These are phyloP conservation scores for Thymelicus sylvestris DNA, from an alignment of 2,888 invertebrate species.

Conservation along the genomic window DNA sequence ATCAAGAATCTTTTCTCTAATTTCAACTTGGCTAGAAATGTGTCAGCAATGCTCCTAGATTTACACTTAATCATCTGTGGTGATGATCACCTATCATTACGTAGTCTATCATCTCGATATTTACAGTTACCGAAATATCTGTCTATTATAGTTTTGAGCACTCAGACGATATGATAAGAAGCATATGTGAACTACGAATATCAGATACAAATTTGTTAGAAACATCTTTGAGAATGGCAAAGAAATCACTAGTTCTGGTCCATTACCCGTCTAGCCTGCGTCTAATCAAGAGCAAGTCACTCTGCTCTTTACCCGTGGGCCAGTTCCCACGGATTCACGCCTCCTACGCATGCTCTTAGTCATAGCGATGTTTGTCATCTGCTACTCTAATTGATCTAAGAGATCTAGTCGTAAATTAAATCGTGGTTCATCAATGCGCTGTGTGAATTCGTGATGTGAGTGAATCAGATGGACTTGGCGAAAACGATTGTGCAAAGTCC, in stretches of 20 bases:
- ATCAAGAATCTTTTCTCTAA: too few relatives aligned
- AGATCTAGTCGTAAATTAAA: slow-evolving; percentile 79
- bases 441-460: slow-evolving; percentile 47
- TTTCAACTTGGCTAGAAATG: too few relatives aligned
- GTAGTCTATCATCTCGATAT: too few relatives aligned
- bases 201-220: neutral
- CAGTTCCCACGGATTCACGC: slow-evolving; percentile 72
- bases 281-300: slow-evolving; percentile 50
- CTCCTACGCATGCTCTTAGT: slow-evolving; percentile 76
- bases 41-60: too few relatives aligned
- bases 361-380: slow-evolving; percentile 75
- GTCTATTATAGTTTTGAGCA: neutral
- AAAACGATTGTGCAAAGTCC: slow-evolving; percentile 28
- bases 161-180: too few relatives aligned
- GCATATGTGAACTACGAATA: too few relatives aligned
- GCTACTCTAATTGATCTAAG: slow-evolving; percentile 77
- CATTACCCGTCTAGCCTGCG: slow-evolving; percentile 50
- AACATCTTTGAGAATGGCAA: neutral
- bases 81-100: too few relatives aligned
- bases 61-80: too few relatives aligned
- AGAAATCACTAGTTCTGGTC: slow-evolving; percentile 27
- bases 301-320: slow-evolving; percentile 47
- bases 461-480: slow-evolving; percentile 41
- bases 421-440: slow-evolving; percentile 66
- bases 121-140: too few relatives aligned